phyloP scores from a whole-genome alignment of 2,888 invertebrate species.

The Ophonus ardosiacus region DNA sequence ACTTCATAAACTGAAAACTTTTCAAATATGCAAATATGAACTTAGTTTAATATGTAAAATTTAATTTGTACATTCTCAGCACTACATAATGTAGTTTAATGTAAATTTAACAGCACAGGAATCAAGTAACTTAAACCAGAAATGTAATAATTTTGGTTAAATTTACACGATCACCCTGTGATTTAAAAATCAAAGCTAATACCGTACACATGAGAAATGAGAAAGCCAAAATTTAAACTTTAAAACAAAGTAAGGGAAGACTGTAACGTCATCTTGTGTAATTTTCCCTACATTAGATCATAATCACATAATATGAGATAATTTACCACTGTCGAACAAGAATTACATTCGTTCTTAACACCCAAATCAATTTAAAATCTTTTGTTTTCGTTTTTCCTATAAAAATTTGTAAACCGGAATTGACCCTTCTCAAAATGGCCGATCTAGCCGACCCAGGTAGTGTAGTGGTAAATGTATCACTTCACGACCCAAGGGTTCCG shows the following conservation, averaged over 20 bases:
- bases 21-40: conserved; percentile 2
- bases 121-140: conserved; percentile 29
- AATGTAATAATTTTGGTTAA: conserved; percentile 13
- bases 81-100: conserved; percentile 6
- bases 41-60: conserved; percentile 33
- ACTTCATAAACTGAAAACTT: conserved; percentile 4
- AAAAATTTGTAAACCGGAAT: too few relatives aligned
- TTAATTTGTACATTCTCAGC: conserved; percentile 28
- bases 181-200: neutral
- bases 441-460: too few relatives aligned
- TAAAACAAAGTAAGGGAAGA: neutral
- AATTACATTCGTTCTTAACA: too few relatives aligned
- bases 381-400: too few relatives aligned
- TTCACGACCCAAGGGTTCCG: too few relatives aligned
- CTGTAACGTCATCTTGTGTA: neutral
- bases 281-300: neutral
- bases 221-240: neutral
- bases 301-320: neutral
- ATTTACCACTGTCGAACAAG: neutral
- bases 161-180: neutral
- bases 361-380: too few relatives aligned
- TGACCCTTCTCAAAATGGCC: too few relatives aligned
- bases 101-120: conserved; percentile 26
- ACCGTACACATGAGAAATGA: neutral
- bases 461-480: too few relatives aligned